Percentiles rank a stretch among this genome's conserved stretches.
These are phyloP conservation scores for Sturnira hondurensis DNA, from an alignment of 2,113 vertebrate genomes.

Conservation along the genomic window DNA sequence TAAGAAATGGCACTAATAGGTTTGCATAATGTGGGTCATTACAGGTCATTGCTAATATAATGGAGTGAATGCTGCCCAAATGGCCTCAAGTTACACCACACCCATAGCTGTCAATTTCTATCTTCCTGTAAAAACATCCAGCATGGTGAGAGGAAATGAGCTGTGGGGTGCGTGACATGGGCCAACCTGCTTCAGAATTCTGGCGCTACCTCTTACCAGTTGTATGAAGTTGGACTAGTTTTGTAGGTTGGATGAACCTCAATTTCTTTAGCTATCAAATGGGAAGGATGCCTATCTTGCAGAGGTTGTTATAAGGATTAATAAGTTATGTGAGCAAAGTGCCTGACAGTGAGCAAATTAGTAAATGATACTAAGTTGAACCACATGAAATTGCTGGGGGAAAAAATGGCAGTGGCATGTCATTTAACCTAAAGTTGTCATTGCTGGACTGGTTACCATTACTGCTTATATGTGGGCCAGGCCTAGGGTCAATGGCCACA, in stretches of 20 bases:
- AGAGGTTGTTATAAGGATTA: background rate
- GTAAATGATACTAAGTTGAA: background rate
- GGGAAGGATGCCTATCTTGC: background rate
- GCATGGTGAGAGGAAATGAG: background rate
- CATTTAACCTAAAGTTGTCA: background rate
- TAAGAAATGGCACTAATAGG: background rate
- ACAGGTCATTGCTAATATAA: slow-evolving; percentile 4
- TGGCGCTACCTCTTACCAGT: background rate
- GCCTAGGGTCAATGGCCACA: background rate
- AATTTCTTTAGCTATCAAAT: background rate
- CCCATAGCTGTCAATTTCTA: slow-evolving; percentile 33
- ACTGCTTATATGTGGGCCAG: background rate
- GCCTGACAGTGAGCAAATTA: background rate
- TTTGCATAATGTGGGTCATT: slow-evolving; percentile 6
- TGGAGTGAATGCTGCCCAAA: background rate
- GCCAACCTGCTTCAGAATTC: background rate
- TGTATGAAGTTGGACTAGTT: background rate
- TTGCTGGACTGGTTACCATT: background rate
- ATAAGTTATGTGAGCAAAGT: background rate
- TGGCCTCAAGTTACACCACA: background rate
- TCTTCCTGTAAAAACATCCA: background rate
- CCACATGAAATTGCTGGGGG: background rate
- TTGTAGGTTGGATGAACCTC: background rate
- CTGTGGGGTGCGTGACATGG: background rate
- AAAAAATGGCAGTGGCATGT: background rate